These are phyloP conservation scores for Drosophila meridiana DNA, from an alignment of 2,888 invertebrate species.

Conservation along the genomic window DNA sequence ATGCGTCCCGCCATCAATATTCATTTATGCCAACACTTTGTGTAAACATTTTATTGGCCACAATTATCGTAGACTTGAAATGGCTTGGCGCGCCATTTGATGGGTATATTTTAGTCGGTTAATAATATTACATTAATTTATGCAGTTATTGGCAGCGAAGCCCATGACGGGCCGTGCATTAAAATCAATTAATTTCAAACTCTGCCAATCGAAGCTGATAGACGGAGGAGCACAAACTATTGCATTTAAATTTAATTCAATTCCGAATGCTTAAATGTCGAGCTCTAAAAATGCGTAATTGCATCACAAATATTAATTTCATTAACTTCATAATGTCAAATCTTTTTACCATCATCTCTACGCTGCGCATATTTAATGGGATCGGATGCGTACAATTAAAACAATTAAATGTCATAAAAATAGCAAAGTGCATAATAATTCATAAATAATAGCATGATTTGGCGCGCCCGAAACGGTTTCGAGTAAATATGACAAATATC, in stretches of 20 bases:
- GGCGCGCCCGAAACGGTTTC: constrained; percentile 15
- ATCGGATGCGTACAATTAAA: constrained; percentile 67
- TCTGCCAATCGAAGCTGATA: neutral
- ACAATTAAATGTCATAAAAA: constrained; percentile 74
- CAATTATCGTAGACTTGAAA: constrained; percentile 39
- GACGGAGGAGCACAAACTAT: constrained; percentile 8
- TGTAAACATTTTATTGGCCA: constrained; percentile 10
- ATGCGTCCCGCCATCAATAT: constrained; percentile 32
- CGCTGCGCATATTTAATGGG: constrained; percentile 62
- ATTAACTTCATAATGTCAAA: constrained; percentile 70
- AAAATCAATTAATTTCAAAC: constrained; percentile 61
- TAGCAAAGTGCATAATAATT: constrained; percentile 39
- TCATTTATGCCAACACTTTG: constrained; percentile 52
- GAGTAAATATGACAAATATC: constrained; percentile 56
- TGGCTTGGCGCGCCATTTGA: constrained; percentile 32
- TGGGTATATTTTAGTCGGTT: constrained; percentile 62
- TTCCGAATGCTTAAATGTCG: constrained; percentile 37
- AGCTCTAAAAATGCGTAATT: constrained; percentile 44
- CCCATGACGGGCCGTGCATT: constrained; percentile 40
- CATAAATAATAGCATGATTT: constrained; percentile 67
- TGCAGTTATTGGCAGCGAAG: constrained; percentile 37
- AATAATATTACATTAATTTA: constrained; percentile 72
- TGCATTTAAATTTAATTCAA: constrained; percentile 53
- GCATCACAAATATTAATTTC: constrained; percentile 62
- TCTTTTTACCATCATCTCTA: constrained; percentile 22